phyloP scores from a whole-genome alignment of 2,113 vertebrate species.

The Nestor notabilis region DNA sequence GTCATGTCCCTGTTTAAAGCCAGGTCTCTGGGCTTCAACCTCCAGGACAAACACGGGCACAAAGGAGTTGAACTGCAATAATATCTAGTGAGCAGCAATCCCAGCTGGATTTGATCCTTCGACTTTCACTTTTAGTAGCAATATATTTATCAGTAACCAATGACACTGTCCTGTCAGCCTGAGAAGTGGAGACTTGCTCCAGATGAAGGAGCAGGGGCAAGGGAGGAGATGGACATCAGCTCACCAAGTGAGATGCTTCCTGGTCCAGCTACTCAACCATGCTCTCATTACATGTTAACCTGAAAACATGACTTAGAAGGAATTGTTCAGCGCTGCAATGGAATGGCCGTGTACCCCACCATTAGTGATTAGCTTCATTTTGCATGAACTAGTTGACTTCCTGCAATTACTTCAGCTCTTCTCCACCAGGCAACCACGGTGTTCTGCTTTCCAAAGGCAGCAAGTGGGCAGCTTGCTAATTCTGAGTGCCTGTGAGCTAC shows the following conservation, averaged over 20 bases:
- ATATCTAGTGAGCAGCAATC: not conserved
- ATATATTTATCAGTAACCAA: not conserved
- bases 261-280: not conserved
- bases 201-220: not conserved
- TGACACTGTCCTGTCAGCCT: not conserved
- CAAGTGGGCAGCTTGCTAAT: not conserved
- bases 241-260: not conserved
- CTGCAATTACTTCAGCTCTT: constrained; percentile 16
- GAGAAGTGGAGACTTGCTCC: not conserved
- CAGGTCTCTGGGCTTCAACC: not conserved
- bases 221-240: not conserved
- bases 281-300: not conserved
- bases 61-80: not conserved
- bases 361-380: constrained; percentile 46
- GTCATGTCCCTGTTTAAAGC: not conserved
- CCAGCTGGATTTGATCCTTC: not conserved
- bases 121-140: not conserved
- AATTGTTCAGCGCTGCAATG: constrained; percentile 3
- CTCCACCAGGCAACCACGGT: accelerated
- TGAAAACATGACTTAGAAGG: not conserved
- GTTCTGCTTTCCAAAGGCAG: not conserved
- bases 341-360: not conserved
- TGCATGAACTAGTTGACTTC: constrained; percentile 30
- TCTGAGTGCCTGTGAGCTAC: not conserved
- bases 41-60: not conserved